Evolutionary conservation across 2,113 vertebrate genomes (phyloP), one percentile per base, ranked within the genome.

Genomic region (Cryptotis parvus): DNA sequence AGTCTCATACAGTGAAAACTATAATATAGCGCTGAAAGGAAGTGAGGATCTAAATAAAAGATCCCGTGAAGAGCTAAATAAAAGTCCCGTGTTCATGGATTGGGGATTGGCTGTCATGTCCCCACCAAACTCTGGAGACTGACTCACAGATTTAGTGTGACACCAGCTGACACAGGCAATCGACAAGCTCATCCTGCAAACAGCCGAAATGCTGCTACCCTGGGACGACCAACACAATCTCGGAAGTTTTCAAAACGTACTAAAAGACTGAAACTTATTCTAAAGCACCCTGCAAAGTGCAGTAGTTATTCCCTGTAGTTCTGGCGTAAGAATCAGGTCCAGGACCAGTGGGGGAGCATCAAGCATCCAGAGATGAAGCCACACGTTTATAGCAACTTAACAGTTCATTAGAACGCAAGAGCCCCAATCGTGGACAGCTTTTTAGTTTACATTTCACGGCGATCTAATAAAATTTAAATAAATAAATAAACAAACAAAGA

Each of bases 41-140:
- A 41, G 41, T 8, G 12, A 68, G 55, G n/a, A 5, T 31, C 35
- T 6, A 11, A 27, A 8, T 22, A 15, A 18, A 39, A 27, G 27
- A 0, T 12, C 9, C 5, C 45, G 9, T 49, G 45, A 49, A 45
- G 43, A 11, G 11, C 43, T 45, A 45, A 45, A 11, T 49, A 9
- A 49, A 10, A 49, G 12, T 66, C 6, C 70, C 11, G n/a, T n/a
- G n/a, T 33, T 3, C n/a, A 9, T 0, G 0, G 43, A 3, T 1
- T 6, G 29, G 15, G 29, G 15, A 37, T 31, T 35, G 7, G 4
- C 12, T 14, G 1, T 0, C 4, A 14, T 35, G 2, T 26, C 27
- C 10, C n/a, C 9, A 9, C 14, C 18, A 68, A 33, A 39, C 5
- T 52, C 18, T 63, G 33, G 43, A 24, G 18, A 6, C 4, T 27